Percentiles rank a stretch among this genome's conserved stretches.
These are phyloP conservation scores for Isaurus tuberculatus DNA, from an alignment of 92 coral and sea anemone species.

Conservation along the genomic window DNA sequence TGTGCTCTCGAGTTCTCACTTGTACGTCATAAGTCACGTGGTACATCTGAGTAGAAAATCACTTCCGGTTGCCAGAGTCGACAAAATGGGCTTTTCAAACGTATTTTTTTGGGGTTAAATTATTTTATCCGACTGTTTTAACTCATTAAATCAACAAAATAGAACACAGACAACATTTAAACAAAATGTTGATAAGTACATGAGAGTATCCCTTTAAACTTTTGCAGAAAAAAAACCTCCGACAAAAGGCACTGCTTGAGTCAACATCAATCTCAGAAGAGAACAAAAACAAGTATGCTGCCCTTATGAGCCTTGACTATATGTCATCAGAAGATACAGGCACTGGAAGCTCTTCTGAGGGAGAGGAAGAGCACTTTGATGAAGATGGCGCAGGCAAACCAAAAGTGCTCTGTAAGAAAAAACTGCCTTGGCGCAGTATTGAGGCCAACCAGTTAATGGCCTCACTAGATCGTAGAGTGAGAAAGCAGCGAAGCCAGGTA, in stretches of 20 bases:
- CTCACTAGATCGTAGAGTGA: conserved; percentile 1
- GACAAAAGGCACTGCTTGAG: not conserved
- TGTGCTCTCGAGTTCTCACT: not conserved
- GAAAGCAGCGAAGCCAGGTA: not conserved
- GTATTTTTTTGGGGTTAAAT: too few relatives aligned
- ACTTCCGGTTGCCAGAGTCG: too few relatives aligned
- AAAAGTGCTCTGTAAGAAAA: conserved; percentile 1
- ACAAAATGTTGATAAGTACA: too few relatives aligned
- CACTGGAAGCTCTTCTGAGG: not conserved
- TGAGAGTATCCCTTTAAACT: not conserved
- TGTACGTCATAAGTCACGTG: not conserved
- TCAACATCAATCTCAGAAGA: not conserved
- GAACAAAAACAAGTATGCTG: not conserved
- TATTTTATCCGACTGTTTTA: too few relatives aligned
- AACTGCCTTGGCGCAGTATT: conserved; percentile 16
- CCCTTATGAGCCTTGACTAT: not conserved
- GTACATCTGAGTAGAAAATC: too few relatives aligned
- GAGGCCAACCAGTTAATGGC: conserved; percentile 16
- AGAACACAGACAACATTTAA: too few relatives aligned
- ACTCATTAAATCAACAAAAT: too few relatives aligned
- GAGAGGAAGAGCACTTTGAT: not conserved
- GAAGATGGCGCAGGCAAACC: not conserved
- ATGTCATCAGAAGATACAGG: conserved; percentile 9
- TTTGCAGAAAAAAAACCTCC: not conserved
- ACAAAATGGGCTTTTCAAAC: too few relatives aligned